Percentiles rank a stretch among this genome's conserved stretches.
Evolutionary conservation across 1,140 invertebrate genomes (phyloP).

Genomic region (Zeugodacus cucurbitae): DNA sequence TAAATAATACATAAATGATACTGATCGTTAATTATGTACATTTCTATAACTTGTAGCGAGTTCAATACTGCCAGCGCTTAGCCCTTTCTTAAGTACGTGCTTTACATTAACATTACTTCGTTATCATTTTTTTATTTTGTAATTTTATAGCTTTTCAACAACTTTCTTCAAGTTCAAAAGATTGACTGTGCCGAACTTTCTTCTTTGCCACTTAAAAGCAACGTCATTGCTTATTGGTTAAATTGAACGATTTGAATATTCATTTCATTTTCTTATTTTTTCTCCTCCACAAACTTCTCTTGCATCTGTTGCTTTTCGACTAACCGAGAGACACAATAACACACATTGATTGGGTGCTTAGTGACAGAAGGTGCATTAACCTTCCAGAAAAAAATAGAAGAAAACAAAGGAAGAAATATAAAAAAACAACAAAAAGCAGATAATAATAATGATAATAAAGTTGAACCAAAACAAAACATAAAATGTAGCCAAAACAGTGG

Average conservation of each 20-base stretch:
- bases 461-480: background rate
- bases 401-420: background rate
- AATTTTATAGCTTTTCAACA: background rate
- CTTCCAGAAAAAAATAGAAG: background rate
- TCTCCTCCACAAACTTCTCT: background rate
- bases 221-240: background rate
- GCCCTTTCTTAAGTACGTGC: background rate
- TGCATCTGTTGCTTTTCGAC: background rate
- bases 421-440: background rate
- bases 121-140: too few relatives aligned
- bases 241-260: conserved; percentile 4
- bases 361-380: conserved; percentile 10
- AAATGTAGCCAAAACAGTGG: background rate
- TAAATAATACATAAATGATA: too few relatives aligned
- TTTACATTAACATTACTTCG: background rate
- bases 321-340: background rate
- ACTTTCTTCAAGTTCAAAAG: conserved; percentile 4
- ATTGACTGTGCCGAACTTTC: background rate
- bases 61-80: background rate
- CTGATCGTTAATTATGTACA: too few relatives aligned
- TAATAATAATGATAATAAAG: background rate
- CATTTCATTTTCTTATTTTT: background rate
- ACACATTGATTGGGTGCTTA: background rate
- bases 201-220: background rate
- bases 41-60: background rate